Conservation (phyloP, 2,888 invertebrate genomes). For the Orthonychiurus folsomi region DNA sequence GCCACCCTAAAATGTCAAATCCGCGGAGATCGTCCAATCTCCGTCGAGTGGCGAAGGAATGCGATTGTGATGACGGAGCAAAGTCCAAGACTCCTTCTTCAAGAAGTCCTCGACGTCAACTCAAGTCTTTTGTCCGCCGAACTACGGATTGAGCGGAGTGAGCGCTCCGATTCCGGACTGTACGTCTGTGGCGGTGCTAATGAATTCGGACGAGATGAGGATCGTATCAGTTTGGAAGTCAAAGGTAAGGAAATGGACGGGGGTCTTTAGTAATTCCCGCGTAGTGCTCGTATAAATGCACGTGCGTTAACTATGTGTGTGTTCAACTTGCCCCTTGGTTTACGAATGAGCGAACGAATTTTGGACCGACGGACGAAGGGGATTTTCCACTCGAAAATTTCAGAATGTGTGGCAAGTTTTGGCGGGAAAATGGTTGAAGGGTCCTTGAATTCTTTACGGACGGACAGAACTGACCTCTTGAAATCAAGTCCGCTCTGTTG, state of each 20-base stretch:
- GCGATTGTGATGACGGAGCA: constrained; percentile 26
- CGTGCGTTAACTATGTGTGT: no score
- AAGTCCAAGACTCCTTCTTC: constrained; percentile 18
- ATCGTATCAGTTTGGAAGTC: constrained; percentile 30
- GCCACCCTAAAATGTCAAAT: constrained; percentile 31
- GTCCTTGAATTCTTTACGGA: no score
- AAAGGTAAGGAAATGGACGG: constrained; percentile 34
- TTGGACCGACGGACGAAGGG: no score
- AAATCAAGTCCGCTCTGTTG: no score
- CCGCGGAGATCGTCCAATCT: constrained; percentile 33
- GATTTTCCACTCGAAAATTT: no score
- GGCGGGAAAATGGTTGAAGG: no score
- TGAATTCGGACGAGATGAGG: constrained; percentile 33
- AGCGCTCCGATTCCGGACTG: constrained; percentile 27
- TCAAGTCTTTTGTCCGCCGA: constrained; percentile 27
- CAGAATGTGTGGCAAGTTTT: no score
- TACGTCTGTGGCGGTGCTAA: constrained; percentile 31
- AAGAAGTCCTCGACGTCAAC: constrained; percentile 21
- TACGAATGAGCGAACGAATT: no score
- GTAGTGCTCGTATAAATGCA: no score
- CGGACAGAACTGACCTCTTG: no score
- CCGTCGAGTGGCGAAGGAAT: constrained; percentile 32
- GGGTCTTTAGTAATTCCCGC: no score
- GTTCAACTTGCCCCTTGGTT: no score
- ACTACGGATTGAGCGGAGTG: constrained; percentile 25